Evolutionary conservation across 2,113 vertebrate genomes (phyloP).

Genomic region (Ancistrus triradiatus): DNA sequence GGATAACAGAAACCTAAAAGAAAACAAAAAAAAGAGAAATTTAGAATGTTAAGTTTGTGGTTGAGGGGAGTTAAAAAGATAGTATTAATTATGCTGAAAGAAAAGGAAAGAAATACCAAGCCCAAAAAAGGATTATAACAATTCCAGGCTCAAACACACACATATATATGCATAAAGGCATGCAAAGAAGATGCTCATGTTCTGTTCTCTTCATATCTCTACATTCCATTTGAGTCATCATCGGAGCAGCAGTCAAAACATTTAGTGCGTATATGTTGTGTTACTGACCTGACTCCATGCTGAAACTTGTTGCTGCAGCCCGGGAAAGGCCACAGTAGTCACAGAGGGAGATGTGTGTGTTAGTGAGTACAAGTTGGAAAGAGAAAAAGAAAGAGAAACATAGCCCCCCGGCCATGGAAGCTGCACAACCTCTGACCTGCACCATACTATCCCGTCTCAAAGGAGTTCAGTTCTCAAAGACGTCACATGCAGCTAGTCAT

Average conservation of each 20-base stretch:
- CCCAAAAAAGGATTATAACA: too few relatives aligned
- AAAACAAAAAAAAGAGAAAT: too few relatives aligned
- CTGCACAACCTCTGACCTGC: slow-evolving; percentile 20
- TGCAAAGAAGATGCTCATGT: too few relatives aligned
- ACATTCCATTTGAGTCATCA: slow-evolving; percentile 51
- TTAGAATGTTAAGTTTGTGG: too few relatives aligned
- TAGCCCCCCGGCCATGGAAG: slow-evolving; percentile 17
- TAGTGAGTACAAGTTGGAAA: slow-evolving; percentile 8
- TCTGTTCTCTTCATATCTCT: slow-evolving; percentile 30
- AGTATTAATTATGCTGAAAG: too few relatives aligned
- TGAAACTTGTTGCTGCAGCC: slow-evolving; percentile 16
- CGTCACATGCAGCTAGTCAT: background rate
- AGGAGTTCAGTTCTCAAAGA: background rate
- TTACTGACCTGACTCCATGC: slow-evolving; percentile 15
- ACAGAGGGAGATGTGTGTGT: slow-evolving; percentile 24
- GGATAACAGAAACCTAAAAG: too few relatives aligned
- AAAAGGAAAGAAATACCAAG: too few relatives aligned
- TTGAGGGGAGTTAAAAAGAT: too few relatives aligned
- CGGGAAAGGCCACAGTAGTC: slow-evolving; percentile 37
- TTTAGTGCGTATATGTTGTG: slow-evolving; percentile 46
- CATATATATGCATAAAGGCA: too few relatives aligned
- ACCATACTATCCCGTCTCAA: background rate
- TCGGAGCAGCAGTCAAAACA: slow-evolving; percentile 46
- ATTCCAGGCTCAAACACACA: too few relatives aligned
- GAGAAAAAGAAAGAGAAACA: background rate